These are phyloP conservation scores for Montifringilla adamsi DNA, from an alignment of 2,113 vertebrate species.

Conservation along the genomic window DNA sequence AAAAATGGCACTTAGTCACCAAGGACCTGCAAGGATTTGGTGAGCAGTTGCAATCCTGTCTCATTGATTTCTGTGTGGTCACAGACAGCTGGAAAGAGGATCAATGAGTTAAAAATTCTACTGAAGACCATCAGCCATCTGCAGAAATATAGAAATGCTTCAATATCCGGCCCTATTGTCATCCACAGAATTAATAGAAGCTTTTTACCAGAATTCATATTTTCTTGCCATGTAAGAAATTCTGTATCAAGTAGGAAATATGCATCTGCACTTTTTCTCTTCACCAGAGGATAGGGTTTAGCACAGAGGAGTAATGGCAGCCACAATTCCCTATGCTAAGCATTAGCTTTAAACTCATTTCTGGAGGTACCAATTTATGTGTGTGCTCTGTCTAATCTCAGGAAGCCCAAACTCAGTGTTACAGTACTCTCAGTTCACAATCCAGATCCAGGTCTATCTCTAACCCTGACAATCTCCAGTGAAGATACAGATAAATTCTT, in stretches of 20 bases:
- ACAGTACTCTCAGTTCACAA: neutral
- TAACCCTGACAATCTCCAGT: neutral
- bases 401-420: neutral
- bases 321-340: neutral
- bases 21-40: neutral
- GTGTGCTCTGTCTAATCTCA: neutral
- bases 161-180: neutral
- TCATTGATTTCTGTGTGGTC: neutral
- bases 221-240: neutral
- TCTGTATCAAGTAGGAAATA: neutral
- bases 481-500: neutral
- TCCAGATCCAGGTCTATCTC: neutral
- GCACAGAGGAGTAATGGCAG: neutral
- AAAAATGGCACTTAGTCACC: neutral
- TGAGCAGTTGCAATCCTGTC: neutral
- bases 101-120: neutral
- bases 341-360: neutral
- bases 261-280: neutral
- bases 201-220: neutral
- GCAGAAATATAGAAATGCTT: neutral
- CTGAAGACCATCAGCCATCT: neutral
- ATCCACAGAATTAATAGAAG: neutral
- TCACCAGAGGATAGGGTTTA: neutral
- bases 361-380: neutral
- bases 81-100: neutral